phyloP scores from a whole-genome alignment of 2,888 invertebrate genomes.

The Mactromeris polynyma region DNA sequence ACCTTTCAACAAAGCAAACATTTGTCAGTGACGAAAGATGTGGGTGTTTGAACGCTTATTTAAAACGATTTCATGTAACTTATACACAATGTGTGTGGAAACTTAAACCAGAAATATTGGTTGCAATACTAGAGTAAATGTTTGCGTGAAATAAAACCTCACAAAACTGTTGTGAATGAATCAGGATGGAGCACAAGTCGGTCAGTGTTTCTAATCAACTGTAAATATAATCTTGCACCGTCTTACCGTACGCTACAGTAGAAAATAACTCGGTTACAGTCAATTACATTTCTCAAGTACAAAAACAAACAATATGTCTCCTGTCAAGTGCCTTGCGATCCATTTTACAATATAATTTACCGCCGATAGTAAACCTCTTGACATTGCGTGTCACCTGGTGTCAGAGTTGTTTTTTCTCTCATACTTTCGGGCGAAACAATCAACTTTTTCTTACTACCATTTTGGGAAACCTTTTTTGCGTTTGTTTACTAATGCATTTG shows the following conservation, averaged over 20 bases:
- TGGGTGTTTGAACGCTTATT: too few relatives aligned
- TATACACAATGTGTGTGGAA: too few relatives aligned
- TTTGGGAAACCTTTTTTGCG: not conserved
- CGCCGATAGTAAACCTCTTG: not conserved
- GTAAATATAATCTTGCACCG: not conserved
- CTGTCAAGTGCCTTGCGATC: not conserved
- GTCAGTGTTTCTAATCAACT: not conserved
- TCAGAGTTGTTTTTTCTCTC: not conserved
- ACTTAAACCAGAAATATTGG: too few relatives aligned
- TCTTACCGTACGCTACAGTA: not conserved
- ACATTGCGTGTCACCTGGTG: slow-evolving; percentile 5
- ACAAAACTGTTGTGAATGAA: too few relatives aligned
- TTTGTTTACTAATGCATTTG: not conserved
- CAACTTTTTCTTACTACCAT: not conserved
- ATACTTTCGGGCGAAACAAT: not conserved
- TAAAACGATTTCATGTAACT: too few relatives aligned
- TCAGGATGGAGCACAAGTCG: not conserved
- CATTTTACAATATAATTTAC: slow-evolving; percentile 8
- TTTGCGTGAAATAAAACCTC: too few relatives aligned
- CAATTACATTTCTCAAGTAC: not conserved
- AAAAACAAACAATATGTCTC: slow-evolving; percentile 5
- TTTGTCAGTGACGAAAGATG: too few relatives aligned
- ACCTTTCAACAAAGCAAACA: too few relatives aligned
- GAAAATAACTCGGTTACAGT: not conserved
- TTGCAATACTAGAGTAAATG: too few relatives aligned